These are phyloP conservation scores for Galaxias olidus DNA, from an alignment of 2,797 vertebrate species.

Conservation along the genomic window DNA sequence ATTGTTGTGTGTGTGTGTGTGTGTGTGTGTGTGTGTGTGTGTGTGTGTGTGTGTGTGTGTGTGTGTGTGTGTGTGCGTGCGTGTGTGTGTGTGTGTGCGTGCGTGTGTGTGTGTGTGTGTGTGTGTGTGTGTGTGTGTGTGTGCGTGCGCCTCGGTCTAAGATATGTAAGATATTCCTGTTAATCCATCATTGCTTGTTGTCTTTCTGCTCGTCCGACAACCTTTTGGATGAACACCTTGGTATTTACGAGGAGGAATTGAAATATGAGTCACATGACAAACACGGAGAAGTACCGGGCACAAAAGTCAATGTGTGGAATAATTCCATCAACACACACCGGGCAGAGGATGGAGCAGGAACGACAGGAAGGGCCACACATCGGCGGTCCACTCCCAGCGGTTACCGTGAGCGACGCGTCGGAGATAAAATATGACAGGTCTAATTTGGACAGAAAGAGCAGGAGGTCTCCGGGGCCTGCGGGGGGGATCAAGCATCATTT, in stretches of 20 bases:
- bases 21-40: too few species aligned
- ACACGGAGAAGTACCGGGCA: not conserved
- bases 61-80: too few species aligned
- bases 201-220: not conserved
- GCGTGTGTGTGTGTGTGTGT: too few species aligned
- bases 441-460: constrained; percentile 72
- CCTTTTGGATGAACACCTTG: too few species aligned
- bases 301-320: constrained; percentile 5
- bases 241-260: too few species aligned
- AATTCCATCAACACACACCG: not conserved
- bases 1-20: too few species aligned
- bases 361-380: constrained; percentile 44
- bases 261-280: constrained; percentile 23
- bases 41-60: too few species aligned
- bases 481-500: constrained; percentile 71
- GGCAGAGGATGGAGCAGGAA: constrained; percentile 27
- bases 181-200: not conserved
- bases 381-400: constrained; percentile 43
- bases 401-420: constrained; percentile 60
- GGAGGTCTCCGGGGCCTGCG: constrained; percentile 48
- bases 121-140: too few species aligned
- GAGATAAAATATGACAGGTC: constrained; percentile 76
- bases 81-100: too few species aligned
- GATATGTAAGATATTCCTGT: too few species aligned
- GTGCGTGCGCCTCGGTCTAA: too few species aligned